These are phyloP conservation scores for Ceratoteleas bidentatus DNA, from an alignment of 1,140 invertebrate species.

Conservation along the genomic window DNA sequence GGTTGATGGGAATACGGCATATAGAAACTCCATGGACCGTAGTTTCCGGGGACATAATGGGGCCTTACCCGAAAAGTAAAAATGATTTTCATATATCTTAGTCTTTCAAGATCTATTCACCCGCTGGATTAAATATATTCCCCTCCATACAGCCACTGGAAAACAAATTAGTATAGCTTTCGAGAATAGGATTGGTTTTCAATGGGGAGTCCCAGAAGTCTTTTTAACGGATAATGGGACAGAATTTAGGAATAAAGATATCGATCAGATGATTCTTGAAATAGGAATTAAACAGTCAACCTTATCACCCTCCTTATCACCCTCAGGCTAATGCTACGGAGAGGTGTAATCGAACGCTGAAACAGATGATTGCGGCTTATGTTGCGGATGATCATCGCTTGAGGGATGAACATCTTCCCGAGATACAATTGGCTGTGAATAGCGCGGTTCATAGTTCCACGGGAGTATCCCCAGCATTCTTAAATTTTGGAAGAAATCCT, in stretches of 20 bases:
- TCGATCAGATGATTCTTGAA: conserved; percentile 9
- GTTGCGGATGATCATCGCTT: conserved; percentile 69
- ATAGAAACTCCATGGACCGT: conserved; percentile 33
- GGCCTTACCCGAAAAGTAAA: too few species aligned
- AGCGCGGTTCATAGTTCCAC: conserved; percentile 67
- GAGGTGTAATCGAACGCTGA: conserved; percentile 78
- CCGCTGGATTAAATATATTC: conserved; percentile 30
- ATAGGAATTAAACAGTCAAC: conserved; percentile 65
- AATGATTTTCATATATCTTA: too few species aligned
- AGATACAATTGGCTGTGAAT: conserved; percentile 70
- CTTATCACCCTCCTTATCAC: conserved; percentile 72
- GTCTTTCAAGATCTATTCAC: conserved; percentile 48
- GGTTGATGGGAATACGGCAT: conserved; percentile 29
- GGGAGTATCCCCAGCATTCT: conserved; percentile 68
- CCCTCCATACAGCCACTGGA: conserved; percentile 21
- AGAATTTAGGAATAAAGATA: conserved; percentile 25
- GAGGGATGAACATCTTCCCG: conserved; percentile 69
- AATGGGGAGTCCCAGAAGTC: conserved; percentile 21
- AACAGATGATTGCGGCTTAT: conserved; percentile 72
- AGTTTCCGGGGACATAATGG: conserved; percentile 55
- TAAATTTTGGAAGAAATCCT: too few species aligned
- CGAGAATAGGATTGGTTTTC: not conserved
- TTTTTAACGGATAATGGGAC: conserved; percentile 62
- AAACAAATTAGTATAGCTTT: conserved; percentile 13
- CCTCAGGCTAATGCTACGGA: too few species aligned